phyloP scores from a whole-genome alignment of 2,797 vertebrate species.

The Crenichthys baileyi region DNA sequence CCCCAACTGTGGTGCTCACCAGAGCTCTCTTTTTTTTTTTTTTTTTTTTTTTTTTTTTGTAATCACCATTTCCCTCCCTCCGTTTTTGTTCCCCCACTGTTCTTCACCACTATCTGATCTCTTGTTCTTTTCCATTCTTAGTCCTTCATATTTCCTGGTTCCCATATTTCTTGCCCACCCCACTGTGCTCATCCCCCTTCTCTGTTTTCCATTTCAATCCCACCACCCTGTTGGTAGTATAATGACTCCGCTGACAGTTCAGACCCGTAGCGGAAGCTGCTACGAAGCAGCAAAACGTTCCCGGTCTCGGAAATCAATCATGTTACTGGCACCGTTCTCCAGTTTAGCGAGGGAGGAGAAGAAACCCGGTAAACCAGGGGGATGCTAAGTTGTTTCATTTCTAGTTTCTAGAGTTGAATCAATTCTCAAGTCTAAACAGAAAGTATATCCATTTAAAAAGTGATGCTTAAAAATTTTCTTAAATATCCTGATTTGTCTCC shows the following conservation, averaged over 20 bases:
- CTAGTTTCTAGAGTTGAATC: not conserved
- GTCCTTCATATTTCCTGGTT: constrained; percentile 33
- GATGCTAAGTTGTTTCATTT: constrained; percentile 65
- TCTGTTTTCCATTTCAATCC: constrained; percentile 38
- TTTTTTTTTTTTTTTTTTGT: constrained; percentile 8
- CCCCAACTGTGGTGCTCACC: constrained; percentile 83
- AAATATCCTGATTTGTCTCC: too few species aligned
- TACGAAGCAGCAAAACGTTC: constrained; percentile 68
- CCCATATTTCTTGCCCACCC: constrained; percentile 32
- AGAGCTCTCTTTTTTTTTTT: constrained; percentile 42
- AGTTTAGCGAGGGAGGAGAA: constrained; percentile 47
- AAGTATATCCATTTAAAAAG: too few species aligned
- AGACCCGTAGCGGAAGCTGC: constrained; percentile 70
- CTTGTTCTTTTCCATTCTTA: constrained; percentile 33
- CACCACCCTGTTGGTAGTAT: constrained; percentile 63
- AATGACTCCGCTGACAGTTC: constrained; percentile 75
- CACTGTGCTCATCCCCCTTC: constrained; percentile 18
- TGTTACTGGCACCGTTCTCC: constrained; percentile 63
- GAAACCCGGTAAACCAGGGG: constrained; percentile 11
- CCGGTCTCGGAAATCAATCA: constrained; percentile 78
- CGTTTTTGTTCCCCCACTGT: constrained; percentile 26
- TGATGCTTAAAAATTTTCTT: too few species aligned
- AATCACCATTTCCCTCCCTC: constrained; percentile 26
- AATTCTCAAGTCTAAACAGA: not conserved
- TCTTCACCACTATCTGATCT: constrained; percentile 21